Evolutionary conservation across 2,113 vertebrate genomes (phyloP).

Genomic region (Rhinopomastus cyanomelas): DNA sequence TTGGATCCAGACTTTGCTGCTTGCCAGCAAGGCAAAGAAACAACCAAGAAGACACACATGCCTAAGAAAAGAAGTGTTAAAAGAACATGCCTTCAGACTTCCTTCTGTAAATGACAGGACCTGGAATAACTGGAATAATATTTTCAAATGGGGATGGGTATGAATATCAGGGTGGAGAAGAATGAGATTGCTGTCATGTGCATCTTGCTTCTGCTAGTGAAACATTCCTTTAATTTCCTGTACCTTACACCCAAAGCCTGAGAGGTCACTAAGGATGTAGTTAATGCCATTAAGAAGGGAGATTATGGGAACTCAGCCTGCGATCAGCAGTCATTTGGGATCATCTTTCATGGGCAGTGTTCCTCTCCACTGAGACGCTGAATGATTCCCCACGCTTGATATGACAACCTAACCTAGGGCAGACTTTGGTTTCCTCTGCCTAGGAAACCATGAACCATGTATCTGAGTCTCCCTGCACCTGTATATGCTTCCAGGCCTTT

Average conservation of each 20-base stretch:
- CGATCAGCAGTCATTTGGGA: not conserved
- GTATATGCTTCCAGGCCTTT: not conserved
- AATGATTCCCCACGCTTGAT: not conserved
- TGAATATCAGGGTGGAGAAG: conserved; percentile 14
- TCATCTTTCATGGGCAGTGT: not conserved
- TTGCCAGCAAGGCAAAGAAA: conserved; percentile 4
- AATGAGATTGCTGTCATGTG: not conserved
- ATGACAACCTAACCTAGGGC: not conserved
- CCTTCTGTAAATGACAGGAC: not conserved
- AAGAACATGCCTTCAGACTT: not conserved
- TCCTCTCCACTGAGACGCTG: not conserved
- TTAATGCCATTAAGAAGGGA: not conserved
- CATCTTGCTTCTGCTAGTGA: not conserved
- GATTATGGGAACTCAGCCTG: not conserved
- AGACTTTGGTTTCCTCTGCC: not conserved
- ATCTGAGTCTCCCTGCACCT: not conserved
- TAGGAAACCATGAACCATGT: not conserved
- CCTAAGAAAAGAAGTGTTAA: conserved; percentile 4
- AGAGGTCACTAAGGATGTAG: not conserved
- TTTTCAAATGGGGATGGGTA: conserved; percentile 1
- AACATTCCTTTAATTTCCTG: conserved; percentile 23
- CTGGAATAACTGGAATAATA: conserved; percentile 47
- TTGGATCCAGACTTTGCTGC: not conserved
- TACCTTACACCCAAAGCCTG: not conserved
- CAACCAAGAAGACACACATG: not conserved